phyloP scores from a whole-genome alignment of 2,888 invertebrate genomes.

The Macrophya annulata region DNA sequence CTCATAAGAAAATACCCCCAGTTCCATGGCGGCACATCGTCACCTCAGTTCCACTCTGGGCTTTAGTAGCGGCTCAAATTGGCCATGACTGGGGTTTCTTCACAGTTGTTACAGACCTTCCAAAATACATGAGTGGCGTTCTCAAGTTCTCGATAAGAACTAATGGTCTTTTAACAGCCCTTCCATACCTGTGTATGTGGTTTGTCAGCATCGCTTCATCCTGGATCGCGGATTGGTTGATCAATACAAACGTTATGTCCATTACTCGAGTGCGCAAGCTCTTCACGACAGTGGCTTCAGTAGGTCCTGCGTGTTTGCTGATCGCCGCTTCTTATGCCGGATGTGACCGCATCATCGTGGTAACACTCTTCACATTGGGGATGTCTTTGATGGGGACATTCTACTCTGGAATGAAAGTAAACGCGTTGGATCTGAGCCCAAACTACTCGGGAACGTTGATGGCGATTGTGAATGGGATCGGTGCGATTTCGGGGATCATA shows the following conservation, averaged over 20 bases:
- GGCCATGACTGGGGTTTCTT: constrained; percentile 78
- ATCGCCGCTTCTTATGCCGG: constrained; percentile 80
- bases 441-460: constrained; percentile 80
- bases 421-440: constrained; percentile 79
- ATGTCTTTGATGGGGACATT: constrained; percentile 84
- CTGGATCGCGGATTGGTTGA: constrained; percentile 78
- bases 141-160: constrained; percentile 77
- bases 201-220: constrained; percentile 76
- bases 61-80: constrained; percentile 85
- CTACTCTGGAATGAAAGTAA: constrained; percentile 81
- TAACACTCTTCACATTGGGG: constrained; percentile 84
- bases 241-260: constrained; percentile 72
- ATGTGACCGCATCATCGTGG: constrained; percentile 79
- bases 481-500: constrained; percentile 87
- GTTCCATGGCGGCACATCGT: constrained; percentile 75
- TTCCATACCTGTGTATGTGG: constrained; percentile 80
- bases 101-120: constrained; percentile 77
- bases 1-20: constrained; percentile 70
- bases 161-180: constrained; percentile 78
- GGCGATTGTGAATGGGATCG: constrained; percentile 83
- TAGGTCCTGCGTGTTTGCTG: constrained; percentile 80
- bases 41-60: constrained; percentile 86
- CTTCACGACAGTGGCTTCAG: constrained; percentile 80
- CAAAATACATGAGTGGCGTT: constrained; percentile 79
- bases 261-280: constrained; percentile 79